Base-by-base conservation (phyloP, 2,888 invertebrate species). In the Diaphora mendica region DNA sequence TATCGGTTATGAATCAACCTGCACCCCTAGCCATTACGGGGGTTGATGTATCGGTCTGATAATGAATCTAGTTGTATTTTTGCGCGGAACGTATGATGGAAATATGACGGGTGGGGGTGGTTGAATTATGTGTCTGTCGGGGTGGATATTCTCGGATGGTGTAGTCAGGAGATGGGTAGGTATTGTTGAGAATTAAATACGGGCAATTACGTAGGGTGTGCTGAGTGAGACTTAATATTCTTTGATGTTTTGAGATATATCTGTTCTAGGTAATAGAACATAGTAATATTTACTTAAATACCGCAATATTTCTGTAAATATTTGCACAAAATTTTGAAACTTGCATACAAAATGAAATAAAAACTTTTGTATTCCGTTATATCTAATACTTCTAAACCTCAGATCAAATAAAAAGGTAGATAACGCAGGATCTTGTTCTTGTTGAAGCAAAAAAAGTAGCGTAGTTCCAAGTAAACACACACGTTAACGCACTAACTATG, bases 1-100 rank as follows among this genome's bases (percentile, higher is more conserved):
- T 95, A 95, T 95, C 87, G 95, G 93, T 94, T 94, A 95, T 95
- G 94, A 95, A 95, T 95, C 95, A 94, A 91, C 92, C 92, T 87
- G 77, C 81, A 83, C 82, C 85, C 83, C 80, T 76, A 74, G 86
- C 91, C 90, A 92, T 92, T 91, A 92, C 88, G 81, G 85, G 78
- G 82, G 77, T 82, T 92, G 93, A 94, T 94, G 93, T 94, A 94
- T 94, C 91, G 92, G 89, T 88, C 88, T 91, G 94, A 95, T 94
- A 95, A 95, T 95, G 94, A 95, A 94, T 94, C 92, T 90, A 91
- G 93, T 91, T 93, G 92, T 93, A 92, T 93, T 94, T 94, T 94
- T 94, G 93, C 92, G 87, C 89, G 89, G 83, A 85, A 79, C 91
- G 90, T 90, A 91, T 94, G 94, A 94, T 94, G 93, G 94, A 93